These are phyloP conservation scores for Anorthoa munda DNA, from an alignment of 2,888 invertebrate genomes.

Conservation along the genomic window DNA sequence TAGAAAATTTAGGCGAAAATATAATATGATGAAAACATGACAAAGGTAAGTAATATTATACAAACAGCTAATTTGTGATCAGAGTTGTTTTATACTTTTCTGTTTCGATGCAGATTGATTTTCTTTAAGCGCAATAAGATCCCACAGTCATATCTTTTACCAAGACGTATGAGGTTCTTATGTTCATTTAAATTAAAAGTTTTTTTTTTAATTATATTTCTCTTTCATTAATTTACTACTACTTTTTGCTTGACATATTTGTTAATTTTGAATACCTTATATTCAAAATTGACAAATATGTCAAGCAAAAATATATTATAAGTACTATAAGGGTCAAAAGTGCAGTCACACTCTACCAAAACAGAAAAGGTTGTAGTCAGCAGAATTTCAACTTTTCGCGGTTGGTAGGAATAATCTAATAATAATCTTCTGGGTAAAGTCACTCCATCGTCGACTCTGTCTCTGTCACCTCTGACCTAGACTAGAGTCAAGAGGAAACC, in stretches of 20 bases:
- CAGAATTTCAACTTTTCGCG: too few species aligned
- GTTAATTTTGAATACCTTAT: too few species aligned
- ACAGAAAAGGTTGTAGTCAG: too few species aligned
- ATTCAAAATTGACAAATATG: neutral
- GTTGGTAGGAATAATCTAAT: too few species aligned
- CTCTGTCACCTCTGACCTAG: too few species aligned
- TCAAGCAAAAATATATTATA: conserved; percentile 5
- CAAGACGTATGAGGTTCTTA: neutral
- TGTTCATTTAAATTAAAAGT: neutral
- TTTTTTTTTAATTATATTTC: too few species aligned
- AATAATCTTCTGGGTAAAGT: too few species aligned
- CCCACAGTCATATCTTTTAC: neutral
- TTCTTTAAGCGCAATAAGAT: conserved; percentile 1
- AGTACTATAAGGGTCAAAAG: too few species aligned
- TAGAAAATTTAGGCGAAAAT: neutral
- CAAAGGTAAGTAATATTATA: neutral
- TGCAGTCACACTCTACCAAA: too few species aligned
- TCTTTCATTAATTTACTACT: neutral
- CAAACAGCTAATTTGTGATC: neutral
- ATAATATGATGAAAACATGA: neutral
- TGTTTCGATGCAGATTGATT: neutral
- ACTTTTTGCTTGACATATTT: too few species aligned
- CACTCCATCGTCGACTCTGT: too few species aligned
- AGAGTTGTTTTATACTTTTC: neutral
- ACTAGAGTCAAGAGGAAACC: too few species aligned